Evolutionary conservation across 2,113 vertebrate genomes (phyloP).

Genomic region (Casuarius casuarius): DNA sequence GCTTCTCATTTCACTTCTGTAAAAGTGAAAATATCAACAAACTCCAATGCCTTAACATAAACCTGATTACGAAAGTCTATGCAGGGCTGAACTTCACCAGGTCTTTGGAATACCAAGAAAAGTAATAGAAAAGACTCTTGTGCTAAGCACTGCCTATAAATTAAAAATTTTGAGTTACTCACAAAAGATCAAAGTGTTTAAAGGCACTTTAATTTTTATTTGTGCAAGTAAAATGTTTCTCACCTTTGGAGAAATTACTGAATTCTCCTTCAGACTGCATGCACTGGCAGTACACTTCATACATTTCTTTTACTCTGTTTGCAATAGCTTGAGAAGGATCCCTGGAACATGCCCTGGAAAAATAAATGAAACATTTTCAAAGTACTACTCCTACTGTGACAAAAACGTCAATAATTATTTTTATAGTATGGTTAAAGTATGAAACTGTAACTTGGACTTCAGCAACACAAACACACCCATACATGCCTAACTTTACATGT

Average conservation of each 20-base stretch:
- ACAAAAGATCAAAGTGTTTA: not conserved
- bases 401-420: not conserved
- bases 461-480: not conserved
- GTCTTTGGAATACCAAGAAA: not conserved
- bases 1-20: not conserved
- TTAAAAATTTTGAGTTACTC: not conserved
- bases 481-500: not conserved
- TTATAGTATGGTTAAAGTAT: not conserved
- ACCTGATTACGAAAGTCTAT: not conserved
- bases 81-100: not conserved
- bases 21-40: not conserved
- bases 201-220: not conserved
- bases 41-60: not conserved
- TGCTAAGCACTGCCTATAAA: not conserved
- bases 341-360: conserved; percentile 86
- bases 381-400: not conserved
- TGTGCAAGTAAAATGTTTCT: not conserved
- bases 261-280: conserved; percentile 71
- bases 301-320: conserved; percentile 89
- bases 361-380: not conserved
- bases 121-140: not conserved
- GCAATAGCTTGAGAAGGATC: conserved; percentile 88
- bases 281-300: conserved; percentile 83
- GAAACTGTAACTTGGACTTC: not conserved
- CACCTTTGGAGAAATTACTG: conserved; percentile 82